phyloP scores from a whole-genome alignment of 35 echinoderm and acorn worm genomes.

The Holothuria glaberrima region DNA sequence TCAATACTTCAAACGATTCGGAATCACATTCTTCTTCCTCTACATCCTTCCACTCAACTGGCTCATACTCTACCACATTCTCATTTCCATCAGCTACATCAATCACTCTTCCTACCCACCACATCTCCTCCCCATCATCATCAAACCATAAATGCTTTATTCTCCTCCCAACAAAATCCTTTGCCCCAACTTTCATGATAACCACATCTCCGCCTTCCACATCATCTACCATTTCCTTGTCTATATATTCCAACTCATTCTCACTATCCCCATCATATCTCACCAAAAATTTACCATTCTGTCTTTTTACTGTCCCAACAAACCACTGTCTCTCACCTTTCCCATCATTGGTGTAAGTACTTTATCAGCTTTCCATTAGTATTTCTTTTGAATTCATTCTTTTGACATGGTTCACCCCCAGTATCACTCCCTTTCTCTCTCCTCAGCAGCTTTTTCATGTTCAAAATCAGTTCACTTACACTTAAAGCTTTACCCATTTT shows the following conservation, averaged over 20 bases:
- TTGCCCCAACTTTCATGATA: neutral
- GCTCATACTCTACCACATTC: conserved; percentile 37
- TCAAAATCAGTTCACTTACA: too few species aligned
- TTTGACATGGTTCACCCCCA: too few species aligned
- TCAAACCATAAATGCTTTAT: neutral
- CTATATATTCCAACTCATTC: neutral
- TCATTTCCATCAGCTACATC: neutral
- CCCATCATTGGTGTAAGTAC: conserved; percentile 19
- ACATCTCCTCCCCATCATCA: conserved; percentile 28
- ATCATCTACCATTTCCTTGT: neutral
- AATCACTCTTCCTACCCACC: conserved; percentile 14
- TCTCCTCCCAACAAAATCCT: conserved; percentile 47
- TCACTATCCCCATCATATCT: conserved; percentile 1
- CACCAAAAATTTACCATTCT: neutral
- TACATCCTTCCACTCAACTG: conserved; percentile 20
- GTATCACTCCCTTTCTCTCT: neutral
- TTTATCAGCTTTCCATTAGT: neutral
- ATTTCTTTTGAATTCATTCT: neutral
- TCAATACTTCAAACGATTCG: neutral
- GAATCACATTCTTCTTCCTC: conserved; percentile 2
- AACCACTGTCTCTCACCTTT: neutral
- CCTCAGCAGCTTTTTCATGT: too few species aligned
- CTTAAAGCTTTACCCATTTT: too few species aligned
- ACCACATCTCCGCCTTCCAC: neutral
- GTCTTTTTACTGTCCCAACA: neutral